Percentiles rank a stretch among this genome's conserved stretches.
Conservation (phyloP, 2,888 invertebrate genomes). For the Escarpia spicata region DNA sequence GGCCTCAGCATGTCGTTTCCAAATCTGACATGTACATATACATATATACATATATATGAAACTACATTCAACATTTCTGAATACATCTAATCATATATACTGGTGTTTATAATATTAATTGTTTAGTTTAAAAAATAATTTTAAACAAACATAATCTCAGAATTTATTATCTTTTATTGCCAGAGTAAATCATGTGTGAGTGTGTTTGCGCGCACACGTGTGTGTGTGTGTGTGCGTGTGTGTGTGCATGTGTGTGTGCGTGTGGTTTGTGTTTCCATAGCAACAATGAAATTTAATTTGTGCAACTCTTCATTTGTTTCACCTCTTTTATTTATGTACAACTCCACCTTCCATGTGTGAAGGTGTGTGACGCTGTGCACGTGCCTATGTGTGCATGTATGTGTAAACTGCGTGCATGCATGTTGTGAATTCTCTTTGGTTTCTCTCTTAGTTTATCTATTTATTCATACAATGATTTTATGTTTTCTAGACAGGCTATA, state of each 20-base stretch:
- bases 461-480: background rate
- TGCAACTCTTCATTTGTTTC: too few relatives aligned
- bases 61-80: background rate
- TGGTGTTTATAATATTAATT: too few relatives aligned
- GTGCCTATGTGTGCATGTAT: background rate
- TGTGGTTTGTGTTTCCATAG: background rate
- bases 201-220: background rate
- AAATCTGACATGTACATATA: background rate
- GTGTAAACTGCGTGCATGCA: too few relatives aligned
- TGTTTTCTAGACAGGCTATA: background rate
- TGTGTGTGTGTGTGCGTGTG: constrained; percentile 2
- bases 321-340: too few relatives aligned
- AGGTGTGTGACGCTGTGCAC: background rate
- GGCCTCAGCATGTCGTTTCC: too few relatives aligned
- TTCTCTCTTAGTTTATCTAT: too few relatives aligned
- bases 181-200: too few relatives aligned
- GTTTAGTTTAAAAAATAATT: background rate
- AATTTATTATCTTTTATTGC: too few relatives aligned
- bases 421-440: too few relatives aligned
- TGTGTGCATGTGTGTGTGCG: background rate
- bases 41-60: constrained; percentile 17
- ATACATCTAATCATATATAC: background rate
- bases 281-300: too few relatives aligned
- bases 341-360: too few relatives aligned
- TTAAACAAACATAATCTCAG: background rate